A percentile compares a stretch with the other conserved stretches of the same genome.
phyloP scores from a whole-genome alignment of 2,797 vertebrate species.

The Mormyrops attenuatus region DNA sequence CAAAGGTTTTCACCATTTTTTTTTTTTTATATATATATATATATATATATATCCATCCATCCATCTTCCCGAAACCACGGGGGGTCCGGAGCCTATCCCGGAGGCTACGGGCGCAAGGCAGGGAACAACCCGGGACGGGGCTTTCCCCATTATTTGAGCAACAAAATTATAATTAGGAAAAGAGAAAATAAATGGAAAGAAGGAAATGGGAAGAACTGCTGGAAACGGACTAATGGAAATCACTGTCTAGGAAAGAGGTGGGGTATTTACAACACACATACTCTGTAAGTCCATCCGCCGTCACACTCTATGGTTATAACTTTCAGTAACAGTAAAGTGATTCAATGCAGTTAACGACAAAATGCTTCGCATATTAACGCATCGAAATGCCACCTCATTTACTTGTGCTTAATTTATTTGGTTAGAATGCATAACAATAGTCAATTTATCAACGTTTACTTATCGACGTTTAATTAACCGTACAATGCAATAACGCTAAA shows the following conservation, averaged over 20 bases:
- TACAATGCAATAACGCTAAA: background rate
- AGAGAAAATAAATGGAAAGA: background rate
- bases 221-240: background rate
- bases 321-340: background rate
- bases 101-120: background rate
- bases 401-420: background rate
- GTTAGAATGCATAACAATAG: background rate
- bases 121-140: background rate
- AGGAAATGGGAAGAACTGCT: background rate
- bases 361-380: background rate
- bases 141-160: background rate
- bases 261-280: background rate
- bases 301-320: background rate
- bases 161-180: background rate
- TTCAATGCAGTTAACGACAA: background rate
- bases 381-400: background rate
- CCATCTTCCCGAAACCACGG: background rate
- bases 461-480: background rate
- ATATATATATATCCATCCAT: too few species aligned
- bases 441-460: background rate
- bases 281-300: background rate
- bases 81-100: background rate
- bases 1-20: background rate
- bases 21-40: too few species aligned
- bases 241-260: background rate